Evolutionary conservation across 2,888 invertebrate genomes (phyloP), one percentile per base, ranked within the genome.

Genomic region (Clepsis dumicolana): DNA sequence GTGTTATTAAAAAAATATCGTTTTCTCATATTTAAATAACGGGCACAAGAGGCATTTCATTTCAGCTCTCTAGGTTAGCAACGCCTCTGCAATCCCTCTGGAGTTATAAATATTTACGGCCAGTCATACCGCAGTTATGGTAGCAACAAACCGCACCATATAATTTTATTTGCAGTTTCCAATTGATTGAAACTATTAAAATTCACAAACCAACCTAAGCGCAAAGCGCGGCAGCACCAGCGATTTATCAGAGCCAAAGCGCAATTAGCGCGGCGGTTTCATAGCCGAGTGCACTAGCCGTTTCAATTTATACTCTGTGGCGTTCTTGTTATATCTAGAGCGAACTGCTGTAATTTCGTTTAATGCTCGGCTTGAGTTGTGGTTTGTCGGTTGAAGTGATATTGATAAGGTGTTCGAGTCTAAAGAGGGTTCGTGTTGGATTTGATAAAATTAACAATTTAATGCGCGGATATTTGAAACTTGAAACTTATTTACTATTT

Each of bases 261-360:
- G 53, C 38, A 52, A 41, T 29, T 8, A 12, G 38, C 21, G 10
- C 35, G 50, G 67, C 57, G 62, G 67, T 67, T 67, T 62, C 50
- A 27, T 27, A 38, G 56, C 29, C 56, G 62, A 67, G 67, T 57
- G 67, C 21, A 24, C 27, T 41, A 44, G 29, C 57, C 38, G 56
- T 18, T 67, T n/a, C 27, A 18, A 12, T 21, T n/a, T 59, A 25
- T 48, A 41, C 54, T 56, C 56, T 67, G 27, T 52, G 48, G 35
- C 29, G 25, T 63, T 67, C 56, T 63, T 56, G 62, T 57, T 50
- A 62, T 67, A 63, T 63, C 50, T 56, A 35, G 27, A 32, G 56
- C 50, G 52, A 67, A 63, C 54, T 59, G 52, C 16, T 60, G 62
- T 67, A 67, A 67, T 67, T 62, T 67, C 56, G 38, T 67, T 67